A percentile compares a stretch with the other conserved stretches of the same genome.
Conservation (phyloP, 2,113 vertebrate genomes). For the Notarius lentiginosus region DNA sequence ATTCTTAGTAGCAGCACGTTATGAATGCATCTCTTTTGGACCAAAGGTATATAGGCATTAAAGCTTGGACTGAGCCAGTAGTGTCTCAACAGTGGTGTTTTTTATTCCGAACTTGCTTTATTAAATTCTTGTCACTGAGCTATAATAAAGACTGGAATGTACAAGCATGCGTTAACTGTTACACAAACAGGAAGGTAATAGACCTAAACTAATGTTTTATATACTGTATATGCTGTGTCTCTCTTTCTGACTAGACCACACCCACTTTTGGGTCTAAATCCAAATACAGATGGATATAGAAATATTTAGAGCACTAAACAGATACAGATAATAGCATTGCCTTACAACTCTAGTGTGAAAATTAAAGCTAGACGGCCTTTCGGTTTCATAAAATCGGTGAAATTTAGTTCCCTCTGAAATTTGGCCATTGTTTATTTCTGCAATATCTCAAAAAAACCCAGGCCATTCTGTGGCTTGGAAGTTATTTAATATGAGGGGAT, state of each 20-base stretch:
- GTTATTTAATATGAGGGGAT: too few relatives aligned
- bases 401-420: too few relatives aligned
- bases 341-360: not conserved
- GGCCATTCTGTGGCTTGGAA: too few relatives aligned
- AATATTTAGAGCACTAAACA: not conserved
- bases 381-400: too few relatives aligned
- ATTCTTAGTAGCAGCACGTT: not conserved
- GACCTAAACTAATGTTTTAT: not conserved
- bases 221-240: not conserved
- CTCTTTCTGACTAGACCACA: not conserved
- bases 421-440: too few relatives aligned
- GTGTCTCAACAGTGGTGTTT: not conserved
- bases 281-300: not conserved
- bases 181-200: not conserved
- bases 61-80: not conserved
- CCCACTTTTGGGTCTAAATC: not conserved
- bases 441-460: too few relatives aligned
- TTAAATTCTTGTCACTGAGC: not conserved
- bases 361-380: not conserved
- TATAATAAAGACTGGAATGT: not conserved
- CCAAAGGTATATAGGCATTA: not conserved
- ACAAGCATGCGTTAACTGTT: not conserved
- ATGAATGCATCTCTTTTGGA: not conserved
- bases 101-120: not conserved
- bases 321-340: not conserved